phyloP scores from a whole-genome alignment of 2,113 vertebrate genomes.

The Oceanodroma tethys region DNA sequence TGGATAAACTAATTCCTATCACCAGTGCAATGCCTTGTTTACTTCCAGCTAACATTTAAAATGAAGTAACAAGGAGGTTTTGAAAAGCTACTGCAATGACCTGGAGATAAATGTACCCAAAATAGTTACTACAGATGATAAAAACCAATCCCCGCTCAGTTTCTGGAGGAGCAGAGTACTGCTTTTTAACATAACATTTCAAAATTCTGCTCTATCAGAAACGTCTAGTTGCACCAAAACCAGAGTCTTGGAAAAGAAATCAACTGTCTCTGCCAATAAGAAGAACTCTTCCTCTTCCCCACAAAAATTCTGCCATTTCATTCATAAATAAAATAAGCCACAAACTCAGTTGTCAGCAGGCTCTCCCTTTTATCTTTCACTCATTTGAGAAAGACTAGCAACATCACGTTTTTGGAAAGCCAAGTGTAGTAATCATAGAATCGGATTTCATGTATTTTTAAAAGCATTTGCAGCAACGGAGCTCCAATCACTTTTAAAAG shows the following conservation, averaged over 20 bases:
- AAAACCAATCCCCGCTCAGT: not conserved
- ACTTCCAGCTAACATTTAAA: not conserved
- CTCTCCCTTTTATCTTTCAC: conserved; percentile 57
- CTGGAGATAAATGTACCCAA: not conserved
- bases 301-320: conserved; percentile 48
- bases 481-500: conserved; percentile 33
- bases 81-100: not conserved
- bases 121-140: not conserved
- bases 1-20: not conserved
- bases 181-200: not conserved
- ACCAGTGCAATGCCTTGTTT: not conserved
- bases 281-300: not conserved
- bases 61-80: not conserved
- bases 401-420: conserved; percentile 12
- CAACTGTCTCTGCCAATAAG: conserved; percentile 6
- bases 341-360: conserved; percentile 40
- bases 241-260: not conserved
- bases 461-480: conserved; percentile 53
- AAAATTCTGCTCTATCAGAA: not conserved
- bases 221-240: not conserved
- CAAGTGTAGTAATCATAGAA: conserved; percentile 56
- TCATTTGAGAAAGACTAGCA: conserved; percentile 52
- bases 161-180: not conserved
- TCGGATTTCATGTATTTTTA: conserved; percentile 67
- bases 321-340: conserved; percentile 66